Evolutionary conservation across 2,113 vertebrate genomes (phyloP), one percentile per base, ranked within the genome.

Genomic region (Passer montanus): DNA sequence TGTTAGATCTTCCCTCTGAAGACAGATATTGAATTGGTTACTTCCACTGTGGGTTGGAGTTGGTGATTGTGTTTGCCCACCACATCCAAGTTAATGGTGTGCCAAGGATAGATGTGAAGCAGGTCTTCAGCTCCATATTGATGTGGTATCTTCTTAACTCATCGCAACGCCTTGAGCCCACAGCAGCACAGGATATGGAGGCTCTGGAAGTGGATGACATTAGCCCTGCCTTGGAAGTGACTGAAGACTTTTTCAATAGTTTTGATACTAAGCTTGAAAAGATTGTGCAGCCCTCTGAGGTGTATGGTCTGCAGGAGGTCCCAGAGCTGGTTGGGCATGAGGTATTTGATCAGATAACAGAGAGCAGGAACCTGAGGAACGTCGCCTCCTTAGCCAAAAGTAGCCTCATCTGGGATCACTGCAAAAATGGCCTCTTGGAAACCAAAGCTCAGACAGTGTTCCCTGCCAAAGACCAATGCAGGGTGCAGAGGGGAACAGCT

Each of bases 181-280:
- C 39, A 8, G 78, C 87, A 79, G 55, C 73, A 24, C 39, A 91
- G 90, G 95, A 98, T 89, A 99, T 99, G 98, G 99, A 99, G 90
- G 99, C 98, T 85, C 98, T 99, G 77, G 99, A 99, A 91, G 99
- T 99, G 41, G 99, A 99, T 79, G 99, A 99, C 84, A 99, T 99
- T 93, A 99, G 99, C 97, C 99, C 99, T 4, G 99, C 99, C 89
- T 97, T 99, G 85, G 99, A 99, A 97, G 99, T 99, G 68, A 99
- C 99, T 2, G 99, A 99, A 94, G 99, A 99, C 88, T 99, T 99
- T 97, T 99, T 98, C 96, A 99, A 97, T 97, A 98, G 96, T 88
- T 98, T 99, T 84, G 99, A 98, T 75, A 98, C 58, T 93, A 99
- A 97, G 80, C 97, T 94, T 83, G 98, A 98, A 75, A 98, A 98